Conservation (phyloP, 1,140 invertebrate species). For the Drosophila murphyi region DNA sequence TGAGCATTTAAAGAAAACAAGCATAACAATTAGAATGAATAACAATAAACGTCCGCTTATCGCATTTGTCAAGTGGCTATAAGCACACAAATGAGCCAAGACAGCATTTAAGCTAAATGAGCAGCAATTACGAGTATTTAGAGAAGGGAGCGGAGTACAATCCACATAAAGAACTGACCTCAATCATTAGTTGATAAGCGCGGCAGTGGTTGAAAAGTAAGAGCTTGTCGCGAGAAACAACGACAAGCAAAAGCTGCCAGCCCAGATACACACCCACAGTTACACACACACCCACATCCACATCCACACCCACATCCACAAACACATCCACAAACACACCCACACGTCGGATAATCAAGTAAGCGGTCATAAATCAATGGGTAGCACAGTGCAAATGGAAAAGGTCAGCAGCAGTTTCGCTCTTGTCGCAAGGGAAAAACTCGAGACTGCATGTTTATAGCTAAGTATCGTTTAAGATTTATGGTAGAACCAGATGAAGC, state of each 20-base stretch:
- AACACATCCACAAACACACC: conserved; percentile 12
- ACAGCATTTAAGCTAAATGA: conserved; percentile 69
- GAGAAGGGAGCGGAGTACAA: conserved; percentile 1
- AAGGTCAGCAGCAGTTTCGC: conserved; percentile 39
- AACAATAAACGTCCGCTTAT: conserved; percentile 55
- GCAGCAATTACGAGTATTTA: conserved; percentile 60
- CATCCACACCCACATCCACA: too few relatives aligned
- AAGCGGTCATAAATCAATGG: conserved; percentile 69
- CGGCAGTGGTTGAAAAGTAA: conserved; percentile 44
- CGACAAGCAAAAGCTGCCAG: conserved; percentile 42
- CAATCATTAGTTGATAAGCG: conserved; percentile 79
- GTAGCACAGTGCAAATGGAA: conserved; percentile 46
- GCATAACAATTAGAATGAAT: conserved; percentile 31
- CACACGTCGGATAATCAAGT: conserved; percentile 54
- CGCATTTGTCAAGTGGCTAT: conserved; percentile 62
- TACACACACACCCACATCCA: too few relatives aligned
- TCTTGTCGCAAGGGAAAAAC: conserved; percentile 42
- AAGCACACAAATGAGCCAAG: background rate
- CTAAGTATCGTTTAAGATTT: conserved; percentile 71
- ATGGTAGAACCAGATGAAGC: conserved; percentile 67
- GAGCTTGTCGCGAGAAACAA: conserved; percentile 27
- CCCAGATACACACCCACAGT: background rate
- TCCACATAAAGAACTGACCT: conserved; percentile 61
- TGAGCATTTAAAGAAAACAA: background rate
- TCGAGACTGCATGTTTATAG: conserved; percentile 43